Conservation (phyloP, 2,113 vertebrate genomes). For the Sardina pilchardus region DNA sequence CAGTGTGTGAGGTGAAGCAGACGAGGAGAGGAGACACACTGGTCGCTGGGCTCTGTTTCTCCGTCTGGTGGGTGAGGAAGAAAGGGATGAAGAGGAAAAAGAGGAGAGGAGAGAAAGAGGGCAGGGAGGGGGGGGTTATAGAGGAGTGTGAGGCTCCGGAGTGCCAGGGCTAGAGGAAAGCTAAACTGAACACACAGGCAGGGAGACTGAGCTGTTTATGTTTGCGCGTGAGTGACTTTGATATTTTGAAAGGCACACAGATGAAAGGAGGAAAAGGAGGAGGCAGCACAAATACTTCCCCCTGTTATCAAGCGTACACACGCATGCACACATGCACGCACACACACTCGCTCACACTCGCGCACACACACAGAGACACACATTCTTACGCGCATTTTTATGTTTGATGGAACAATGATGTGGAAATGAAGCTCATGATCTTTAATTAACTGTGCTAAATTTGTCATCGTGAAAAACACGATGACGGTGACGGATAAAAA, state of each 20-base stretch:
- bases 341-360: not conserved
- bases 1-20: conserved; percentile 72
- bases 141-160: not conserved
- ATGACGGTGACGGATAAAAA: not conserved
- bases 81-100: conserved; percentile 27
- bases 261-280: conserved; percentile 1
- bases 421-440: not conserved
- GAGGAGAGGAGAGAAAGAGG: conserved; percentile 24
- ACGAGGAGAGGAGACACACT: conserved; percentile 55
- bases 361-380: not conserved
- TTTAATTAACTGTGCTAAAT: not conserved
- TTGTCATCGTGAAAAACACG: not conserved
- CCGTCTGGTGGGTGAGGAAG: conserved; percentile 35
- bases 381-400: not conserved
- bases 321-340: not conserved
- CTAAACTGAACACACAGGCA: not conserved
- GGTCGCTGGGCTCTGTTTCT: conserved; percentile 39
- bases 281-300: not conserved
- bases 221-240: conserved; percentile 7
- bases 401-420: not conserved
- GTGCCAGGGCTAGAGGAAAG: not conserved
- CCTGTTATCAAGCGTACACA: not conserved
- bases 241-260: not conserved
- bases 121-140: not conserved
- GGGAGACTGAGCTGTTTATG: conserved; percentile 9